Percentiles rank a stretch among this genome's conserved stretches.
phyloP scores from a whole-genome alignment of 2,888 invertebrate species.

The Drosophila colorata region DNA sequence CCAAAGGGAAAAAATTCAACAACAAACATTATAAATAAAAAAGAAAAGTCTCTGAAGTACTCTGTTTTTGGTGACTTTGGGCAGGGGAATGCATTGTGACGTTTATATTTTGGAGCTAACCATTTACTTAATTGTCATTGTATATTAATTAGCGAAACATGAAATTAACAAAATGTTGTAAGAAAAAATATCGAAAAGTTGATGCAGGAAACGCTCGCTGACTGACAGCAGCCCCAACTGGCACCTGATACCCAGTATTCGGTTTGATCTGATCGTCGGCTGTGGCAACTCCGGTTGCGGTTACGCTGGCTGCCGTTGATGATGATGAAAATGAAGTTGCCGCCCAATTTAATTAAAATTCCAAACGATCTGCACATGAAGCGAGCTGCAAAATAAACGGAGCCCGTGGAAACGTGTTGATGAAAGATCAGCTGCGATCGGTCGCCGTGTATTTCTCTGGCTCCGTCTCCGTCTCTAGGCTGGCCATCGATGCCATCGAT shows the following conservation, averaged over 20 bases:
- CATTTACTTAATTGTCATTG: slow-evolving; percentile 71
- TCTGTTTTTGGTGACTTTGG: slow-evolving; percentile 1
- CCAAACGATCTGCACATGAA: slow-evolving; percentile 80
- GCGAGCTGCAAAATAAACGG: slow-evolving; percentile 51
- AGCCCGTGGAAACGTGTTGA: slow-evolving; percentile 67
- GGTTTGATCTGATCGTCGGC: slow-evolving; percentile 61
- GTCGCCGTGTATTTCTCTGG: slow-evolving; percentile 6
- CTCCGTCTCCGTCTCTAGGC: slow-evolving; percentile 1
- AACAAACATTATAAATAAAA: not conserved
- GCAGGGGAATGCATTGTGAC: slow-evolving; percentile 25
- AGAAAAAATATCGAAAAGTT: slow-evolving; percentile 28
- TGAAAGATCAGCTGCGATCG: slow-evolving; percentile 67
- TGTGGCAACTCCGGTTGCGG: slow-evolving; percentile 34
- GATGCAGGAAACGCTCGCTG: slow-evolving; percentile 9
- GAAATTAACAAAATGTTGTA: slow-evolving; percentile 64
- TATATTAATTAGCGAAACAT: slow-evolving; percentile 81
- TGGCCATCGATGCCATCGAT: slow-evolving; percentile 56
- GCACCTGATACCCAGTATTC: slow-evolving; percentile 62
- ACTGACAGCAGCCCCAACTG: slow-evolving; percentile 41
- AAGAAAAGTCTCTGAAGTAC: slow-evolving; percentile 11
- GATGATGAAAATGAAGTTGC: slow-evolving; percentile 82
- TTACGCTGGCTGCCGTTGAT: slow-evolving; percentile 49
- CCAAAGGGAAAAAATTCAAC: slow-evolving; percentile 21
- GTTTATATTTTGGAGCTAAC: slow-evolving; percentile 54
- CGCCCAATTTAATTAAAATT: slow-evolving; percentile 84